Conservation (phyloP, 1,140 invertebrate species). For the Heliconius himera region DNA sequence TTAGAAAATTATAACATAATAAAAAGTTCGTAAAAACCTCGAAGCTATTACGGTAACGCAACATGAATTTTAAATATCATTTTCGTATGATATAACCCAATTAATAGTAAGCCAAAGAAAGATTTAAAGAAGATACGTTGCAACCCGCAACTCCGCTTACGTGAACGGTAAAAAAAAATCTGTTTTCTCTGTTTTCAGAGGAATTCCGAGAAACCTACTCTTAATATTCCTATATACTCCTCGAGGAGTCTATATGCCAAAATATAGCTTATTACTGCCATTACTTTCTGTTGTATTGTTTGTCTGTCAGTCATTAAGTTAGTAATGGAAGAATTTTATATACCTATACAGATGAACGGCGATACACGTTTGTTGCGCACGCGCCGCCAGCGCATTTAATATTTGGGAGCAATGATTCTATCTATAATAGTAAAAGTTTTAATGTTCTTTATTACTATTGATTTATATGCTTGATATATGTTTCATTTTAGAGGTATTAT, state of each 20-base stretch:
- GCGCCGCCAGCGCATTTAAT: conserved; percentile 52
- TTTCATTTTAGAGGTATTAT: neutral
- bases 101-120: conserved; percentile 47
- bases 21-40: conserved; percentile 47
- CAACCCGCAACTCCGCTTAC: neutral
- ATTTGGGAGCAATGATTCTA: conserved; percentile 61
- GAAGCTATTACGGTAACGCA: conserved; percentile 64
- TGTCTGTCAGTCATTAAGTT: too few relatives aligned
- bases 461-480: conserved; percentile 24
- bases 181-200: too few relatives aligned
- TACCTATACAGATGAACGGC: conserved; percentile 47
- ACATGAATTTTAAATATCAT: conserved; percentile 50
- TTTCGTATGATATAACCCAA: conserved; percentile 53
- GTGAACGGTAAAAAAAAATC: neutral
- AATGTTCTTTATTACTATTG: conserved; percentile 32
- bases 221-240: too few relatives aligned
- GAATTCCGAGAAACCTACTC: too few relatives aligned
- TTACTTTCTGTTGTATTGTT: too few relatives aligned
- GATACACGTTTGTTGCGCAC: conserved; percentile 50
- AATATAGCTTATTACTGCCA: too few relatives aligned
- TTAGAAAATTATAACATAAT: conserved; percentile 14
- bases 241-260: too few relatives aligned
- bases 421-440: conserved; percentile 38
- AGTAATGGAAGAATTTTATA: too few relatives aligned
- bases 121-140: conserved; percentile 42